These are phyloP conservation scores for Grallaria varia DNA, from an alignment of 2,113 vertebrate species.

Conservation along the genomic window DNA sequence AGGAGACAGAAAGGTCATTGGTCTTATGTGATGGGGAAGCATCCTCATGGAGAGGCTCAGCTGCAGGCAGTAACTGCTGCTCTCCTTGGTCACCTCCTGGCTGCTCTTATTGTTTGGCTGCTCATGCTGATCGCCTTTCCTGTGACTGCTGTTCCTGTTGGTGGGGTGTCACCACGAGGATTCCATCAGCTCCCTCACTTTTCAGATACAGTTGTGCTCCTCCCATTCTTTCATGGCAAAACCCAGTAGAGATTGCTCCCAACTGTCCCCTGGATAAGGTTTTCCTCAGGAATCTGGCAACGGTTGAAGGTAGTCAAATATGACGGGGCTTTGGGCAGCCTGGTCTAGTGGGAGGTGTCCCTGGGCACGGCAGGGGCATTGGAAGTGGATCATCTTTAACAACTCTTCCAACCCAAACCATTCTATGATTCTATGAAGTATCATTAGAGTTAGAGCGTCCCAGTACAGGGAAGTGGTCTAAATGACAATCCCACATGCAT, in stretches of 20 bases:
- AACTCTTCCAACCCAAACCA: no score
- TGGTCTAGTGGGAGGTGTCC: neutral
- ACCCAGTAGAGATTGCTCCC: neutral
- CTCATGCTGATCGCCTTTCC: accelerated
- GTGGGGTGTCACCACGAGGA: neutral
- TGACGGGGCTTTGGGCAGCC: neutral
- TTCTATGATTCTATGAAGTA: neutral
- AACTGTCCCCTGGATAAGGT: accelerated
- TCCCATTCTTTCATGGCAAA: neutral
- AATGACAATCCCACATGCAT: neutral
- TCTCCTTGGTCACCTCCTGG: neutral
- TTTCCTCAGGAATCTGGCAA: neutral
- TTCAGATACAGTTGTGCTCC: neutral
- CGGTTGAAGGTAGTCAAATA: neutral
- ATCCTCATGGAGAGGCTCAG: neutral
- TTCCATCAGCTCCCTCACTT: neutral
- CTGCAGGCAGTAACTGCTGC: neutral
- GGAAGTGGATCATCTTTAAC: neutral
- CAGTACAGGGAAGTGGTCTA: neutral
- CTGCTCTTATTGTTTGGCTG: neutral
- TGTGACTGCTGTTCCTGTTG: neutral
- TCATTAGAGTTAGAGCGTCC: neutral
- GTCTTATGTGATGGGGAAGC: neutral
- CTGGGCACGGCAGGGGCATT: neutral
- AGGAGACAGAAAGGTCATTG: neutral